Evolutionary conservation across 1,140 invertebrate species (phyloP).

Genomic region (Steinernema khuongi): DNA sequence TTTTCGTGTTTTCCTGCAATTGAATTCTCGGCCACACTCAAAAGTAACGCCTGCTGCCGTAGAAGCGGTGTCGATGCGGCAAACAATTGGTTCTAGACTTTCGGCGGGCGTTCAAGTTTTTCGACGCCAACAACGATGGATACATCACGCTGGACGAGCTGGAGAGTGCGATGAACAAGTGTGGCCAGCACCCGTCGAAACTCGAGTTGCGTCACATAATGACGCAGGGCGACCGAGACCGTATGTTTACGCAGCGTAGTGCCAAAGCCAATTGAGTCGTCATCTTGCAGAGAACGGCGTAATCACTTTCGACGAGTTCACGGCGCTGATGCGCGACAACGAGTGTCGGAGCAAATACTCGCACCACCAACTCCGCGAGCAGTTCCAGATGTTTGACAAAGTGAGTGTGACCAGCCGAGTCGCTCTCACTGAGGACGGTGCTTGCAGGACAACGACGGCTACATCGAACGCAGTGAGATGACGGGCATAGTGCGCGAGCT

Average conservation of each 20-base stretch:
- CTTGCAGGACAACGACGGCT: slow-evolving; percentile 57
- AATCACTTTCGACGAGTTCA: slow-evolving; percentile 58
- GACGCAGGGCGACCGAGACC: slow-evolving; percentile 53
- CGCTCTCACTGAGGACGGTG: background rate
- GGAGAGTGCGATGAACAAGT: slow-evolving; percentile 56
- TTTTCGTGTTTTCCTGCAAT: background rate
- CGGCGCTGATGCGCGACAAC: slow-evolving; percentile 44
- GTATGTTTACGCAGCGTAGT: slow-evolving; percentile 35
- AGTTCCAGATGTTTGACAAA: slow-evolving; percentile 55
- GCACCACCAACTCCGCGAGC: slow-evolving; percentile 46
- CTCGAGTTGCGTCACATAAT: slow-evolving; percentile 53
- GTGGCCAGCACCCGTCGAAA: slow-evolving; percentile 53
- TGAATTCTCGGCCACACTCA: background rate
- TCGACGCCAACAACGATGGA: slow-evolving; percentile 57
- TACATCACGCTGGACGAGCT: slow-evolving; percentile 53
- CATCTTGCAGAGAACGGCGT: slow-evolving; percentile 52
- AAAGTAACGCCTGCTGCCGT: slow-evolving; percentile 5
- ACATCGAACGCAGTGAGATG: slow-evolving; percentile 53
- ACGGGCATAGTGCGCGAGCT: slow-evolving; percentile 49
- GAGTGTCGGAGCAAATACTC: slow-evolving; percentile 36
- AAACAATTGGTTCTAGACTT: slow-evolving; percentile 47
- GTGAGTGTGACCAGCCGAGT: slow-evolving; percentile 24
- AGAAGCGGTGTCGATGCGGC: background rate
- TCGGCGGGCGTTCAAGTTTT: slow-evolving; percentile 51
- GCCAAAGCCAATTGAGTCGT: background rate